These are phyloP conservation scores for Sander lucioperca DNA, from an alignment of 2,113 vertebrate species.

Conservation along the genomic window DNA sequence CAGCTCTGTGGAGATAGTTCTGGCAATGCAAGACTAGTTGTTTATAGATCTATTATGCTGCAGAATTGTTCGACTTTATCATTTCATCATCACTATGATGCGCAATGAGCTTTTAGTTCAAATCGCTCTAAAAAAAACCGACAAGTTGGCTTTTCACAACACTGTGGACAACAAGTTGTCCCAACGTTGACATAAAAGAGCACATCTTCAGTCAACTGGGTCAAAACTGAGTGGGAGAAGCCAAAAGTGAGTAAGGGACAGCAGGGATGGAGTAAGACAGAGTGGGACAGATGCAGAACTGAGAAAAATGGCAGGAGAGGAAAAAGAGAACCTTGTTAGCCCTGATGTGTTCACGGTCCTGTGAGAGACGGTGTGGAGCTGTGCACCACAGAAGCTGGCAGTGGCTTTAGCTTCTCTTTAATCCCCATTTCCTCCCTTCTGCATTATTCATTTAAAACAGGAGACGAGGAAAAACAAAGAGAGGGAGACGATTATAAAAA, in stretches of 20 bases:
- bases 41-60: neutral
- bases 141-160: constrained; percentile 1
- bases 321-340: constrained; percentile 65
- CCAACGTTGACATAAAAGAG: constrained; percentile 29
- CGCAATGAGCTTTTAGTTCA: too few species aligned
- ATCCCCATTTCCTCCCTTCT: constrained; percentile 74
- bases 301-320: constrained; percentile 52
- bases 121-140: neutral
- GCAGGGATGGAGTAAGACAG: constrained; percentile 35
- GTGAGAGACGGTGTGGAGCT: constrained; percentile 58
- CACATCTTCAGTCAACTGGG: constrained; percentile 20
- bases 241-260: constrained; percentile 17
- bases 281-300: constrained; percentile 56
- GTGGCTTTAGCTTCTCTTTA: constrained; percentile 74
- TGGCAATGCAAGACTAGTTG: neutral
- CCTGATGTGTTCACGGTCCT: constrained; percentile 69
- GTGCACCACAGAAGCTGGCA: constrained; percentile 60
- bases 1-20: too few species aligned
- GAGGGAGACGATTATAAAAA: constrained; percentile 61
- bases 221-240: constrained; percentile 26
- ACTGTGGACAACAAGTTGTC: neutral
- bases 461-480: constrained; percentile 66
- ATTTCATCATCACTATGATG: neutral
- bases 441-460: constrained; percentile 79
- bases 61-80: neutral